phyloP scores from a whole-genome alignment of 1,140 invertebrate species.

The Aphaenogaster rudis region DNA sequence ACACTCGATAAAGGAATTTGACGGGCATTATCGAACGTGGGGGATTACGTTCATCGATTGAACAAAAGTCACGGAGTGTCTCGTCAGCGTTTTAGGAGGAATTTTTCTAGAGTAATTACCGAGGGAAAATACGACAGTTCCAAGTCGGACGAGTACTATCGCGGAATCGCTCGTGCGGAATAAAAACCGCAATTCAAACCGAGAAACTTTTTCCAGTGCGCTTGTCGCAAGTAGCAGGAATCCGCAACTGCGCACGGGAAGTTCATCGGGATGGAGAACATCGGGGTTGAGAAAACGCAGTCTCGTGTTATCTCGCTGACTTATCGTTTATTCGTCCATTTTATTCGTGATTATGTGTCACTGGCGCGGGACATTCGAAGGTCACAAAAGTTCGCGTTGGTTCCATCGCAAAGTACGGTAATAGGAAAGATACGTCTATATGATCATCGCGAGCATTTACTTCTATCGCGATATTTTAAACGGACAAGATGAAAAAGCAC shows the following conservation, averaged over 20 bases:
- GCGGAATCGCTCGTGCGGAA: conserved; percentile 47
- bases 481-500: not conserved
- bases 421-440: not conserved
- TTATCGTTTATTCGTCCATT: conserved; percentile 56
- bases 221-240: conserved; percentile 6
- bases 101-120: conserved; percentile 59
- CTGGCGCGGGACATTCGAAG: not conserved
- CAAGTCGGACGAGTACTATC: conserved; percentile 44
- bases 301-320: conserved; percentile 46
- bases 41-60: conserved; percentile 3
- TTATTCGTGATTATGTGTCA: conserved; percentile 57
- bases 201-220: conserved; percentile 59
- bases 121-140: conserved; percentile 47
- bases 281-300: not conserved
- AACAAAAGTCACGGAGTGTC: conserved; percentile 54
- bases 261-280: conserved; percentile 27
- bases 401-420: not conserved
- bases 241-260: conserved; percentile 15
- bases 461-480: not conserved
- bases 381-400: not conserved
- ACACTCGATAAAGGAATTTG: conserved; percentile 36
- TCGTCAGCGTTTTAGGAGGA: conserved; percentile 49
- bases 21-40: conserved; percentile 18
- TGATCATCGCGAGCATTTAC: not conserved
- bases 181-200: conserved; percentile 68